Evolutionary conservation across 2,888 invertebrate species (phyloP), one percentile per base, ranked within the genome.

Genomic region (Netelia inedita): DNA sequence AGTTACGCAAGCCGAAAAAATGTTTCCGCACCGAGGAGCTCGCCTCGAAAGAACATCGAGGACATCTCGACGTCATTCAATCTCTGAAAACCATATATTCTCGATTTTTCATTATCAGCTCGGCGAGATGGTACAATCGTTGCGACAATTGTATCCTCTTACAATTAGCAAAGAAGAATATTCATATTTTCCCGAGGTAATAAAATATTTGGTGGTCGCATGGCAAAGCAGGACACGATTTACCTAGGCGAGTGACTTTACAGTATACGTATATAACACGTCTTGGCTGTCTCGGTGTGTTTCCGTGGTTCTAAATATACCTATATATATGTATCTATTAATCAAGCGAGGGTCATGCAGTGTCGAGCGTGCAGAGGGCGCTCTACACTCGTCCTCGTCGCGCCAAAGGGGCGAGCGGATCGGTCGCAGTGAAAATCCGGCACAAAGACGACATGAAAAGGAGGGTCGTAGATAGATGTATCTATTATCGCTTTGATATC

Each of bases 401-500:
- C 69, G 74, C 63, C 83, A 79, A 78, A 10, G 72, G 23, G 69
- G 55, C 19, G 65, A 82, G 59, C 66, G 69, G 21, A 35, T 69
- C 57, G 66, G 74, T 21, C 14, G n/a, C 19, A n/a, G 59, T 61
- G 11, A 19, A 68, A 46, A 71, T 28, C 55, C 41, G 46, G 19
- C 59, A 23, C 73, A 1, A 10, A 19, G 63, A 71, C 19, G 11
- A 28, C 16, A 35, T 46, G 71, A 43, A 55, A 71, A n/a, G 3
- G 14, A 57, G 53, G 21, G n/a, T 57, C 16, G 6, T 16, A 21
- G 3, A 23, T 11, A 19, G 2, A 61, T 21, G n/a, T 43, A 66
- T 23, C 69, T 74, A 28, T 76, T 57, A 74, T 81, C 68, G 84
- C 84, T 85, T 81, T 85, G 81, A 85, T 79, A 85, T 85, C 81